Percentiles rank a stretch among this genome's conserved stretches.
phyloP scores from a whole-genome alignment of 2,797 vertebrate species.

The Vespertilio murinus region DNA sequence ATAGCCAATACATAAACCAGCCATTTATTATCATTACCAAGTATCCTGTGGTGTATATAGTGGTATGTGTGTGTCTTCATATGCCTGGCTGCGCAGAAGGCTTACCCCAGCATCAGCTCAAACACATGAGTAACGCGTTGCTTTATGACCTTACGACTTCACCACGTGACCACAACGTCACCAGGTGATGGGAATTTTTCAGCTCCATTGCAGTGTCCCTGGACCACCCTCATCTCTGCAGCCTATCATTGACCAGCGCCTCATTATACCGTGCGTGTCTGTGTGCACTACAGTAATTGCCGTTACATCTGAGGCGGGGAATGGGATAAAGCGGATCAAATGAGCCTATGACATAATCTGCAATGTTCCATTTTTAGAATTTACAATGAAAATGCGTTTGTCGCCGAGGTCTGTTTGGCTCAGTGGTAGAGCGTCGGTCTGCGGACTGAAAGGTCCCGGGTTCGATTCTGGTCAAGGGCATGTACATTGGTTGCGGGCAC shows the following conservation, averaged over 20 bases:
- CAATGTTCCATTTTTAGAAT: neutral
- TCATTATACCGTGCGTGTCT: neutral
- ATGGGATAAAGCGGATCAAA: neutral
- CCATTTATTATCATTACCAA: neutral
- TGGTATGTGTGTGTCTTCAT: neutral
- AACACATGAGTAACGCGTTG: neutral
- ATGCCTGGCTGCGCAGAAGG: neutral
- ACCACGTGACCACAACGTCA: neutral
- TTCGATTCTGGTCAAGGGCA: too few species aligned
- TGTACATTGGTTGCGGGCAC: too few species aligned
- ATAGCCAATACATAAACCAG: neutral
- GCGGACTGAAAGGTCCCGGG: too few species aligned
- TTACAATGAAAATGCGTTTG: neutral
- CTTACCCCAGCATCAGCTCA: neutral
- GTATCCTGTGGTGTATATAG: neutral
- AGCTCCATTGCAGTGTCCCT: neutral
- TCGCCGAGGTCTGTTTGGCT: too few species aligned
- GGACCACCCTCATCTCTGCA: neutral
- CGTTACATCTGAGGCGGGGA: neutral
- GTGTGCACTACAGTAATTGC: neutral
- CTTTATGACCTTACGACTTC: neutral
- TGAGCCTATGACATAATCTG: neutral
- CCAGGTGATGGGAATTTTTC: neutral
- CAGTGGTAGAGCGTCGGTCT: too few species aligned
- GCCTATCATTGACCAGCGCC: too few species aligned